Base-by-base conservation (phyloP, 1,140 invertebrate species). In the Lepidurus packardi region DNA sequence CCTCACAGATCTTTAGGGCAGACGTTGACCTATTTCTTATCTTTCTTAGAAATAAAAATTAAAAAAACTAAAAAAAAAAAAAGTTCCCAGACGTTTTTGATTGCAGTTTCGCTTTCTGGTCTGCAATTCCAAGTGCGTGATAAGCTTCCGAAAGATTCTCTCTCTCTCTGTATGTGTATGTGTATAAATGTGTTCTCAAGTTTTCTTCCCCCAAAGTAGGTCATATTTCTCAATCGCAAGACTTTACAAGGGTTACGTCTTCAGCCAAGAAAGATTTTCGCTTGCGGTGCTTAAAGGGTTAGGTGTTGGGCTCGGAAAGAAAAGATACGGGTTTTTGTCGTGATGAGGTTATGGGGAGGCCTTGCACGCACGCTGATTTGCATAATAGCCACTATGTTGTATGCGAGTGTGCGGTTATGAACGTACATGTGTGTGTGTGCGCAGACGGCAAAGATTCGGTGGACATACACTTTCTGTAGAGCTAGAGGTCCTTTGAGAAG, bases 281-380 rank as follows among this genome's bases (percentile, higher is more conserved):
- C 34, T 34, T 34, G 34, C 34, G 34, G 34, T 34, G 34, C 34
- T 34, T 34, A 34, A 34, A 34, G 34, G 34, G 34, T 34, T 4
- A 34, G 21, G 53, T 65, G 16, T 16, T 65, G 13, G 53, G 34
- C 34, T 34, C 21, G n/a, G 53, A 16, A 65, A 21, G 9, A 16
- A n/a, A 65, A 16, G 13, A 65, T 13, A 21, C 9, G 53, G 13
- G 53, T n/a, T 13, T 65, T 21, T 5, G 53, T 65, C 53, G 16
- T 65, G 53, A 65, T 65, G 53, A n/a, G 53, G 53, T 65, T 65
- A 65, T 65, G 53, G 16, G 53, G 53, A 65, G 53, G 53, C 53
- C 53, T 7, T 65, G 53, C 53, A 65, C 53, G 53, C 53, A 65
- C 53, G 53, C 21, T 65, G 53, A 65, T 65, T 65, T 65, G 53